These are phyloP conservation scores for Philereme transversata DNA, from an alignment of 2,888 invertebrate species.

Conservation along the genomic window DNA sequence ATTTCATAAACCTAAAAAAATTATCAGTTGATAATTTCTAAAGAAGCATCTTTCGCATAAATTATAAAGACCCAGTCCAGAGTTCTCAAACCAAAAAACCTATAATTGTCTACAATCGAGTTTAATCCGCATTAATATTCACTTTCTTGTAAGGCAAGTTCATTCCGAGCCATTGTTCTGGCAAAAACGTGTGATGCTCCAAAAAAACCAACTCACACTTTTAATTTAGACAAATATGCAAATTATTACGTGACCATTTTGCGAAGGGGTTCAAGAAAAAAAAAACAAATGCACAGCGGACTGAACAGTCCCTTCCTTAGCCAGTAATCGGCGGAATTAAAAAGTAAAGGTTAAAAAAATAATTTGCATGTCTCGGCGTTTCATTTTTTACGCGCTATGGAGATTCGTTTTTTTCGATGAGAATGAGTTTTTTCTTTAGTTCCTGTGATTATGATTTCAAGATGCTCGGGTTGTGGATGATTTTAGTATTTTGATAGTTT, in stretches of 20 bases:
- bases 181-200: constrained; percentile 77
- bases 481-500: neutral
- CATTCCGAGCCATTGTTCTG: constrained; percentile 62
- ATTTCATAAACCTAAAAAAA: constrained; percentile 10
- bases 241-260: constrained; percentile 82
- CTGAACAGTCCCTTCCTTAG: constrained; percentile 76
- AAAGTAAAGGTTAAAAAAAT: constrained; percentile 69
- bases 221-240: constrained; percentile 80
- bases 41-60: constrained; percentile 14
- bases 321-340: constrained; percentile 70
- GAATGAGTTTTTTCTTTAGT: constrained; percentile 75
- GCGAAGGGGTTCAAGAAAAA: constrained; percentile 71
- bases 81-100: constrained; percentile 54
- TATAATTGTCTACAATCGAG: constrained; percentile 53
- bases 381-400: constrained; percentile 64
- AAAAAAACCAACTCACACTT: constrained; percentile 72
- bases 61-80: constrained; percentile 34
- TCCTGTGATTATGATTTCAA: constrained; percentile 48
- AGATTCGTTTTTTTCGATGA: constrained; percentile 64
- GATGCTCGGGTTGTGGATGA: constrained; percentile 5
- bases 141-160: constrained; percentile 60
- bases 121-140: constrained; percentile 61
- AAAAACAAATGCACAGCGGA: constrained; percentile 64
- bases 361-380: constrained; percentile 72
- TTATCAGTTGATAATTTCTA: constrained; percentile 14